A percentile compares a stretch with the other conserved stretches of the same genome.
phyloP scores from a whole-genome alignment of 2,797 vertebrate genomes.

The Helostoma temminkii region DNA sequence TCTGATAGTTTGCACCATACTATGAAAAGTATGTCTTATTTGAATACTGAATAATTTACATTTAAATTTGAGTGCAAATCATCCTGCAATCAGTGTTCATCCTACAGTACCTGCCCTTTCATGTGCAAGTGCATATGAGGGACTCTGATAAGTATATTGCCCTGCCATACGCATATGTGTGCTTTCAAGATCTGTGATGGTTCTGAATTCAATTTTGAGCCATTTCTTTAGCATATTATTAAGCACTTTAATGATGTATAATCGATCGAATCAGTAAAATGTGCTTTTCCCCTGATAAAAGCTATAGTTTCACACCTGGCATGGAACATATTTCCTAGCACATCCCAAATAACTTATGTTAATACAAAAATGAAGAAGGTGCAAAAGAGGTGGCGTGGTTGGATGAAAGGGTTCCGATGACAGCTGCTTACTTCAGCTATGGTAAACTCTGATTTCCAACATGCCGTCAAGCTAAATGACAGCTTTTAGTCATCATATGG shows the following conservation, averaged over 20 bases:
- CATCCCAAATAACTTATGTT: constrained; percentile 10
- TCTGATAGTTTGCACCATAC: neutral
- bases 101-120: constrained; percentile 5
- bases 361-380: no score
- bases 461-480: constrained; percentile 16
- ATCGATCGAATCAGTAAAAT: constrained; percentile 8
- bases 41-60: constrained; percentile 35
- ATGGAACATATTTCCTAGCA: neutral
- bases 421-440: constrained; percentile 23
- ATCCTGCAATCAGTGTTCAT: constrained; percentile 28
- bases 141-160: constrained; percentile 8
- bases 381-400: neutral
- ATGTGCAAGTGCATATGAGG: constrained; percentile 15
- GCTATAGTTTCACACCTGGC: neutral
- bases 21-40: constrained; percentile 21
- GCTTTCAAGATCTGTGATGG: constrained; percentile 1
- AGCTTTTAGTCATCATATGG: constrained; percentile 8
- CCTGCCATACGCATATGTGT: constrained; percentile 9
- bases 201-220: constrained; percentile 3
- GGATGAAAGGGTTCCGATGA: constrained; percentile 27
- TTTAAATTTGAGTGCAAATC: constrained; percentile 23
- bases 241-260: constrained; percentile 5
- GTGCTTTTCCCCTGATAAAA: constrained; percentile 3
- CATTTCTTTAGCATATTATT: neutral
- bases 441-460: constrained; percentile 30